Evolutionary conservation across 2,113 vertebrate species (phyloP).

Genomic region (Azemiops feae): DNA sequence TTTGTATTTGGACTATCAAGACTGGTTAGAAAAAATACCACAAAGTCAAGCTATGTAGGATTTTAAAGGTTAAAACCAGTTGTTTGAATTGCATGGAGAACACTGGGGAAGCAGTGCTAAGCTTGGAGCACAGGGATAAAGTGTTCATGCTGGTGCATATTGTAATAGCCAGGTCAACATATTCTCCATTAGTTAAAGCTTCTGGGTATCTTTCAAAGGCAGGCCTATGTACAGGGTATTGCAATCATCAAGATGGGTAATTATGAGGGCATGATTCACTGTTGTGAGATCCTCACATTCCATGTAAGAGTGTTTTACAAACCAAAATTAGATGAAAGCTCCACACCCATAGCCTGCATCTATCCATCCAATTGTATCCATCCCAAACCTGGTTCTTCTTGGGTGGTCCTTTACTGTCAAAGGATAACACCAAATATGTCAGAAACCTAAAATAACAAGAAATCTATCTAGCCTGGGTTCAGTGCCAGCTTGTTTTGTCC

Average conservation of each 20-base stretch:
- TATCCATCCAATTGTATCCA: background rate
- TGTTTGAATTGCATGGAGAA: background rate
- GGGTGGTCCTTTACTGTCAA: background rate
- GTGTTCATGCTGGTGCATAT: background rate
- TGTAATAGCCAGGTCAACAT: background rate
- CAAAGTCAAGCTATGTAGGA: background rate
- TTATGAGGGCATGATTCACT: background rate
- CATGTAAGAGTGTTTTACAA: background rate
- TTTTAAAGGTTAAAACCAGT: background rate
- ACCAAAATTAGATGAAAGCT: background rate
- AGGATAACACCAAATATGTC: background rate
- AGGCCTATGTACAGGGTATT: background rate
- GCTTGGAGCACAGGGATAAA: background rate
- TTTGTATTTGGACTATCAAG: background rate
- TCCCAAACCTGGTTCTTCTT: background rate
- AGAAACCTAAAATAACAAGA: background rate
- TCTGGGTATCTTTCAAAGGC: background rate
- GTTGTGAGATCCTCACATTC: background rate
- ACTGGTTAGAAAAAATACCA: background rate
- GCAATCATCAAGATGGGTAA: background rate
- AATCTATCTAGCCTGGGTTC: background rate
- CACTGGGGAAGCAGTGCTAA: background rate
- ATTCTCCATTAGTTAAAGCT: background rate
- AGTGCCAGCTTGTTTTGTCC: background rate
- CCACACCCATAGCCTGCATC: background rate